Base-by-base conservation (phyloP, 2,797 vertebrate genomes). In the Hozukius guyotensis region DNA sequence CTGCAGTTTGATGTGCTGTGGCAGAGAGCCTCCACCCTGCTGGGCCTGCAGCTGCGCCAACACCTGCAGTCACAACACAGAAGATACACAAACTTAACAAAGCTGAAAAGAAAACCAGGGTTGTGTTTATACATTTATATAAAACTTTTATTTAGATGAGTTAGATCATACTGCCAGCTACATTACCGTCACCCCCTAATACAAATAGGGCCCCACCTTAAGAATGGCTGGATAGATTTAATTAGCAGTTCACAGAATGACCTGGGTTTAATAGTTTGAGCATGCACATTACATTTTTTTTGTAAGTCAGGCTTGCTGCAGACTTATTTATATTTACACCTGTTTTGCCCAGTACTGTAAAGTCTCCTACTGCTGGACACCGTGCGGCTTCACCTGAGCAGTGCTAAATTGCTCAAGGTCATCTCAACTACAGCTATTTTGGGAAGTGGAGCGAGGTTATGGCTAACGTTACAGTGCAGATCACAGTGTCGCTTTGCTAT, bases 1-100 rank as follows among this genome's bases (percentile, higher is more conserved):
- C 92, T 98, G 98, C 14, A 98, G 96, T 92, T 96, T 95, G 93
- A 97, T 95, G 80, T 97, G 97, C 93, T 97, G 97, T 86, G 97
- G 96, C 85, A 97, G 70, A 34, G 93, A 78, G 66, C 93, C 89
- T 53, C 88, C 93, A 74, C 91, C 96, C 94, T 96, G 97, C 91
- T 97, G 97, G 87, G 97, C 95, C 95, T 96, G 96, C 85, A 98
- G 95, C 92, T 97, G 96, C 52, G 95, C 96, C 66, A 97, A 93
- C 74, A 96, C 95, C 96, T 96, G 94, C 60, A 88, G 66, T 52
- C 59, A 56, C n/a, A 62, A 78, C 68, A 87, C 27, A 86, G 14
- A 70, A 8, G 9, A 66, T 18, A 77, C 57, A 85, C 7, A 81
- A 6, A 22, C 46, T 67, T 14, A 71, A 78, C 25, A 64, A 20